Evolutionary conservation across 2,888 invertebrate genomes (phyloP), one percentile per base, ranked within the genome.

Genomic region (Corbicula japonica): DNA sequence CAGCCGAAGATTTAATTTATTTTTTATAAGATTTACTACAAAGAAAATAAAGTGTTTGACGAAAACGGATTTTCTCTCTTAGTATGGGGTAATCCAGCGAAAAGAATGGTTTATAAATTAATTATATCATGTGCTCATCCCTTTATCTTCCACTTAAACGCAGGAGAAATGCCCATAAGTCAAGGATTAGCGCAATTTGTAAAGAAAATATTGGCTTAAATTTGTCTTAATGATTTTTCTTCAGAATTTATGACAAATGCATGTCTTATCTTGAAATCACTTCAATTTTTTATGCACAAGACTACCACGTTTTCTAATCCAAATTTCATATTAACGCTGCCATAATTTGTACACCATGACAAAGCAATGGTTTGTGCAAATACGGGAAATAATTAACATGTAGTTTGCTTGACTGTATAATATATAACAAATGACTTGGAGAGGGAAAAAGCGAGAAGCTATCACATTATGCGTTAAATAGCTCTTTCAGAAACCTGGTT

Each of bases 161-260:
- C 41, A 58, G 52, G 44, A 66, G 58, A 60, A 70, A 70, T 34
- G 70, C 32, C 65, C 71, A 71, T 54, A 66, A 79, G 71, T 75
- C 79, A 71, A 75, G 70, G 79, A 74, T 79, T 79, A 75, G 38
- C 34, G 28, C 68, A 75, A 79, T 79, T 79, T 79, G 79, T 71
- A 69, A 79, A 65, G 79, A 75, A 79, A 79, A 79, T 79, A 70
- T 79, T 61, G 69, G 75, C 63, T 79, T 79, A 75, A 52, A 15
- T 52, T 50, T 61, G 75, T 75, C 74, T 71, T 70, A 60, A 63
- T 56, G 66, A 71, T 68, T 65, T 70, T 61, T 34, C 1, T 23
- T 50, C 52, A 66, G 58, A 74, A 79, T 79, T 75, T 79, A 79
- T 79, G 32, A 44, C 32, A 34, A n/a, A 66, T 26, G 8, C 79